These are phyloP conservation scores for Hoplostethus mediterraneus DNA, from an alignment of 2,797 vertebrate species.

Conservation along the genomic window DNA sequence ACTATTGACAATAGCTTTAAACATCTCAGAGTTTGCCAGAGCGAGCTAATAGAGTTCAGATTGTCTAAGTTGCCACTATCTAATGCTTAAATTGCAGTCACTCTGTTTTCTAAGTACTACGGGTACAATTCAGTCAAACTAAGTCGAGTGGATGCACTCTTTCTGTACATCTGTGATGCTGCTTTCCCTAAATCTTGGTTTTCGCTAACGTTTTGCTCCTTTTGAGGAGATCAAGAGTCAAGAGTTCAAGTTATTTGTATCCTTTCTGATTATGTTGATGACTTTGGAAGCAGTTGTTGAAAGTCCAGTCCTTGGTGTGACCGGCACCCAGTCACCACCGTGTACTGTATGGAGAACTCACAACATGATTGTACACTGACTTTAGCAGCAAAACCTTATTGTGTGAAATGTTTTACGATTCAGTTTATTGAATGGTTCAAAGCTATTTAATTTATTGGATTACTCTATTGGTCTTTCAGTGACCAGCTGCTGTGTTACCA, in stretches of 20 bases:
- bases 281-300: not conserved
- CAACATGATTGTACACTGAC: not conserved
- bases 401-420: too few species aligned
- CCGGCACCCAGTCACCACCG: too few species aligned
- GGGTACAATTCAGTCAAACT: conserved; percentile 6
- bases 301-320: too few species aligned
- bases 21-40: conserved; percentile 91
- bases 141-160: not conserved
- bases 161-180: too few species aligned
- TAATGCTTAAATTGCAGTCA: conserved; percentile 84
- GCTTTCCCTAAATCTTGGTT: too few species aligned
- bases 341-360: too few species aligned
- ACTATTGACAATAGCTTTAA: conserved; percentile 94
- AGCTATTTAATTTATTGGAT: too few species aligned
- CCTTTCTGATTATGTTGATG: not conserved
- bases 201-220: too few species aligned
- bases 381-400: not conserved
- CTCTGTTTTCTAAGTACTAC: conserved; percentile 79
- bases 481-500: not conserved
- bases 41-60: conserved; percentile 91
- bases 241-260: not conserved
- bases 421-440: too few species aligned
- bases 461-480: not conserved
- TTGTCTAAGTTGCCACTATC: conserved; percentile 86
- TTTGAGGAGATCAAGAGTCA: not conserved